Evolutionary conservation across 2,888 invertebrate genomes (phyloP).

Genomic region (Torymus texanus): DNA sequence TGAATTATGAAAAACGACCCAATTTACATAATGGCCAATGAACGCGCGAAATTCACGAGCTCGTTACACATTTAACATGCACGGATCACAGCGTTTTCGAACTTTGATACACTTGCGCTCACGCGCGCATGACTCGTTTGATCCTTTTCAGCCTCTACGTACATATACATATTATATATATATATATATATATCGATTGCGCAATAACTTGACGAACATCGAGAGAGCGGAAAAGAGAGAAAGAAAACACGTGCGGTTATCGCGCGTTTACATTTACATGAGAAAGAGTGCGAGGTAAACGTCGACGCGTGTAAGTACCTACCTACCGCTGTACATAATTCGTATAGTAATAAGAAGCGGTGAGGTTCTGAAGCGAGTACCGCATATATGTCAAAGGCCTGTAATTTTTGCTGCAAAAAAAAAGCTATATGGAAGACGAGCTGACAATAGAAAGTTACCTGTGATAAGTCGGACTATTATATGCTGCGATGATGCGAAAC

Average conservation of each 20-base stretch:
- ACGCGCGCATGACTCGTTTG: too few species aligned
- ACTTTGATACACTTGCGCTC: background rate
- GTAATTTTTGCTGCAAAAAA: background rate
- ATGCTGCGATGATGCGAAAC: too few species aligned
- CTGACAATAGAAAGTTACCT: too few species aligned
- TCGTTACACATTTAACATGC: background rate
- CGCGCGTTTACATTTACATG: background rate
- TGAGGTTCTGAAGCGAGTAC: too few species aligned
- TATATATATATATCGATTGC: background rate
- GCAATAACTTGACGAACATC: background rate
- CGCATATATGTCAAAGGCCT: too few species aligned
- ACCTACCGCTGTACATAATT: too few species aligned
- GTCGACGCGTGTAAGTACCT: too few species aligned
- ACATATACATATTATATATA: too few species aligned
- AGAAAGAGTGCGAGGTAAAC: background rate
- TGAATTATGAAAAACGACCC: constrained; percentile 13
- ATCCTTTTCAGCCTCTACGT: too few species aligned
- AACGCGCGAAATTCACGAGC: constrained; percentile 15
- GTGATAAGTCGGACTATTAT: too few species aligned
- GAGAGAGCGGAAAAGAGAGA: background rate
- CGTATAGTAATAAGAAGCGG: too few species aligned
- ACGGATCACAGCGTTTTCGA: background rate
- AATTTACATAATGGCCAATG: constrained; percentile 14
- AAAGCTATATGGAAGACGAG: too few species aligned
- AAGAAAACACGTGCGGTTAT: background rate